These are phyloP conservation scores for Sebastolobus alascanus DNA, from an alignment of 2,797 vertebrate genomes.

Conservation along the genomic window DNA sequence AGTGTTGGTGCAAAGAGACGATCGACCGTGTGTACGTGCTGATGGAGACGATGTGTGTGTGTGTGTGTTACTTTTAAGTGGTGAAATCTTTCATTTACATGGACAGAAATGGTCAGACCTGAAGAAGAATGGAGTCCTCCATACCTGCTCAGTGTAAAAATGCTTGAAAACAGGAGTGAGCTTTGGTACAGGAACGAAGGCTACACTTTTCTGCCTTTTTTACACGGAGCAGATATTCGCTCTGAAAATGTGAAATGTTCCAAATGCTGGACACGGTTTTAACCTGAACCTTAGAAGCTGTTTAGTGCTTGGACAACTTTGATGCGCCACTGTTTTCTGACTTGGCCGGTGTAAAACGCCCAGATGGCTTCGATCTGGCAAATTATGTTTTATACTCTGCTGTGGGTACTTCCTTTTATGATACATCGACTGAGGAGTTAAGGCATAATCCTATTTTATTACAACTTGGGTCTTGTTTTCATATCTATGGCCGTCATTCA, in stretches of 20 bases:
- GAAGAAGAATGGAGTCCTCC: background rate
- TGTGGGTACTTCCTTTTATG: background rate
- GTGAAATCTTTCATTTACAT: slow-evolving; percentile 21
- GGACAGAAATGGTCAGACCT: background rate
- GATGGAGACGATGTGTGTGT: background rate
- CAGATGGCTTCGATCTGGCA: background rate
- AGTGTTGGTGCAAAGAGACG: background rate
- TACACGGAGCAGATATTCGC: slow-evolving; percentile 1
- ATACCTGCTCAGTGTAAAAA: background rate
- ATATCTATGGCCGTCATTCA: background rate
- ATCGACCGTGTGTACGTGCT: background rate
- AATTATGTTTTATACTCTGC: background rate
- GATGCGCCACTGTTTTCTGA: background rate
- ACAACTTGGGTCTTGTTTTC: background rate
- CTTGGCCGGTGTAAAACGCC: background rate
- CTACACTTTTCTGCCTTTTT: slow-evolving; percentile 12
- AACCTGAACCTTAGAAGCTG: background rate
- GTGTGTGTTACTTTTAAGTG: slow-evolving; percentile 3
- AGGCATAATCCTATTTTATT: background rate
- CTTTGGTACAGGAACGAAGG: background rate
- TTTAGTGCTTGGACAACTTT: background rate
- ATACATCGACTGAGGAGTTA: background rate
- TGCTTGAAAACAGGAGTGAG: background rate
- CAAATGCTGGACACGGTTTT: slow-evolving; percentile 62
- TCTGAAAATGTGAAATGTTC: slow-evolving; percentile 73